These are phyloP conservation scores for Lithophane ornitopus DNA, from an alignment of 2,888 invertebrate species.

Conservation along the genomic window DNA sequence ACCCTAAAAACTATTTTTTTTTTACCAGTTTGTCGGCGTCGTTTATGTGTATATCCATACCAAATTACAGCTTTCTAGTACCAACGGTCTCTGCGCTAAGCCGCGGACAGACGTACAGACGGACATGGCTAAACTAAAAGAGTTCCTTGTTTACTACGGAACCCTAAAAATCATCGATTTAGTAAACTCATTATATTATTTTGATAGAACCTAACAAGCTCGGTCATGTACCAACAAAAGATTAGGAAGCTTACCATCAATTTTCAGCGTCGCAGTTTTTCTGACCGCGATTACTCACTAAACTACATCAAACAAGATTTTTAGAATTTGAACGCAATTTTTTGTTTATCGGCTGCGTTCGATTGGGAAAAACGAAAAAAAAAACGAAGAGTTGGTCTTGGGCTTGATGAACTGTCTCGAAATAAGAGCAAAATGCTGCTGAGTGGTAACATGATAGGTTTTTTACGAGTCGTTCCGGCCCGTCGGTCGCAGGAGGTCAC, in stretches of 20 bases:
- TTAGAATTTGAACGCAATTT: conserved; percentile 59
- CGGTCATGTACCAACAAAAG: conserved; percentile 11
- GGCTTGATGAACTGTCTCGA: conserved; percentile 80
- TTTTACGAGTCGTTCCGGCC: conserved; percentile 80
- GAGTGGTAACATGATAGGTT: conserved; percentile 83
- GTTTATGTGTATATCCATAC: too few species aligned
- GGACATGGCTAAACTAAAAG: too few species aligned
- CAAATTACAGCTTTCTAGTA: too few species aligned
- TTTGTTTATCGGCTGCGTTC: conserved; percentile 55
- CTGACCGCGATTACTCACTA: conserved; percentile 55
- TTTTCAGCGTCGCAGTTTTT: conserved; percentile 54
- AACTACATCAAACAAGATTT: conserved; percentile 57
- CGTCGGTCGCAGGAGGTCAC: conserved; percentile 79
- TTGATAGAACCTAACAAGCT: conserved; percentile 30
- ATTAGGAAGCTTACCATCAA: conserved; percentile 45
- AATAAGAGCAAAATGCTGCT: conserved; percentile 78
- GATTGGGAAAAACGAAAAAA: conserved; percentile 61
- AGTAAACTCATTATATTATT: conserved; percentile 1
- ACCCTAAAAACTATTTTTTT: too few species aligned
- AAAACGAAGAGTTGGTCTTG: conserved; percentile 26
- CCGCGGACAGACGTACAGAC: too few species aligned
- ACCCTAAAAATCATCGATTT: too few species aligned
- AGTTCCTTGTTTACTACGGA: too few species aligned
- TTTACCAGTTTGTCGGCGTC: too few species aligned
- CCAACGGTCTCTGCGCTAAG: too few species aligned